Conservation (phyloP, 2,113 vertebrate genomes). For the Notiomystis cincta region DNA sequence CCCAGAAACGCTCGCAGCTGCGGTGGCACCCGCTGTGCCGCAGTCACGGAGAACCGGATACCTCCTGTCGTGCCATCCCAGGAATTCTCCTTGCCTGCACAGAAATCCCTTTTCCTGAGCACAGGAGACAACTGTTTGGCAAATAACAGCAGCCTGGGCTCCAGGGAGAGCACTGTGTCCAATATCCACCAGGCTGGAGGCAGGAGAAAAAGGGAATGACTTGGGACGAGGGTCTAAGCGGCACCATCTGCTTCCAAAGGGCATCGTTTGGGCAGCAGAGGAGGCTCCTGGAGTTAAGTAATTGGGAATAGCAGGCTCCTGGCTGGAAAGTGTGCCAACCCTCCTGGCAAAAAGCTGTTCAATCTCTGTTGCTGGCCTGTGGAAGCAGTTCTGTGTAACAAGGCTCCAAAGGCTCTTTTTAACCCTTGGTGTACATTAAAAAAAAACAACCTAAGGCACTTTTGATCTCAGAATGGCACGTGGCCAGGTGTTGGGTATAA, state of each 20-base stretch:
- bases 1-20: background rate
- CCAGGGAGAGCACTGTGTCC: background rate
- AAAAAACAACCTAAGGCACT: background rate
- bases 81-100: background rate
- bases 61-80: background rate
- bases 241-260: slow-evolving; percentile 34
- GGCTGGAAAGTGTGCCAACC: slow-evolving; percentile 40
- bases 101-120: background rate
- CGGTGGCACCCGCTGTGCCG: rapidly evolving
- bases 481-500: background rate
- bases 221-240: background rate
- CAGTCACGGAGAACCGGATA: rapidly evolving
- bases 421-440: background rate
- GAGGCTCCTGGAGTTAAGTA: slow-evolving; percentile 54
- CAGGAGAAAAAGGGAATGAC: background rate
- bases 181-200: background rate
- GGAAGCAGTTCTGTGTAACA: background rate
- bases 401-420: slow-evolving; percentile 1
- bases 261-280: background rate
- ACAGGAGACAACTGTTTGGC: background rate
- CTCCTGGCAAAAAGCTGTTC: slow-evolving; percentile 50
- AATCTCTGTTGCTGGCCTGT: background rate
- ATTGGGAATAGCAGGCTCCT: slow-evolving; percentile 51
- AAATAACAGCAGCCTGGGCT: background rate
- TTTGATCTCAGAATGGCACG: background rate